Evolutionary conservation across 2,888 invertebrate genomes (phyloP).

Genomic region (Odontomyia ornata): DNA sequence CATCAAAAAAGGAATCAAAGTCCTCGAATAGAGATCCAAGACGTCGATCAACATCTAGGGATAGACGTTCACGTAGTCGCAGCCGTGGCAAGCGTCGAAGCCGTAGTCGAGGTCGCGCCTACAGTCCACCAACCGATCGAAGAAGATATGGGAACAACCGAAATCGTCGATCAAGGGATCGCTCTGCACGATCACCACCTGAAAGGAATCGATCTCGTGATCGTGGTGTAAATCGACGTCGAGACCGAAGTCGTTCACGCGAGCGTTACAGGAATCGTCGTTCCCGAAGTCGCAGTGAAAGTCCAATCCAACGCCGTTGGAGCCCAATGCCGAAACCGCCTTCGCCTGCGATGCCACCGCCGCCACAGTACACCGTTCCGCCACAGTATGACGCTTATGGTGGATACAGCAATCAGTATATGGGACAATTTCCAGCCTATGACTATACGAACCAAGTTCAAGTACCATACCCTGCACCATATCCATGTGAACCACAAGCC

Average conservation of each 20-base stretch:
- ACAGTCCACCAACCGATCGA: conserved; percentile 57
- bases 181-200: conserved; percentile 50
- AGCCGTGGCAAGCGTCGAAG: conserved; percentile 46
- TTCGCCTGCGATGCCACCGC: conserved; percentile 54
- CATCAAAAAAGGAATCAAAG: conserved; percentile 28
- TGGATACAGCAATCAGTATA: conserved; percentile 56
- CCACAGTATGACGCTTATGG: conserved; percentile 57
- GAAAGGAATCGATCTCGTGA: conserved; percentile 55
- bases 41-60: conserved; percentile 46
- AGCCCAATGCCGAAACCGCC: conserved; percentile 52
- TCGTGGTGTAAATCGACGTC: conserved; percentile 52
- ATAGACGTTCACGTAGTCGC: conserved; percentile 52
- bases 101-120: conserved; percentile 54
- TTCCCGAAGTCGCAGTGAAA: conserved; percentile 56
- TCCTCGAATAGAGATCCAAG: neutral
- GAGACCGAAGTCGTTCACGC: conserved; percentile 51
- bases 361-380: conserved; percentile 51
- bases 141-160: conserved; percentile 54
- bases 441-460: conserved; percentile 54
- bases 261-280: conserved; percentile 54
- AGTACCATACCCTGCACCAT: conserved; percentile 56
- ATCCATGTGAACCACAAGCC: conserved; percentile 48
- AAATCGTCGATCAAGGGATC: conserved; percentile 56
- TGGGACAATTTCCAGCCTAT: conserved; percentile 54
- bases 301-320: conserved; percentile 55